phyloP scores from a whole-genome alignment of 1,140 invertebrate species.

The Ephestia elutella region DNA sequence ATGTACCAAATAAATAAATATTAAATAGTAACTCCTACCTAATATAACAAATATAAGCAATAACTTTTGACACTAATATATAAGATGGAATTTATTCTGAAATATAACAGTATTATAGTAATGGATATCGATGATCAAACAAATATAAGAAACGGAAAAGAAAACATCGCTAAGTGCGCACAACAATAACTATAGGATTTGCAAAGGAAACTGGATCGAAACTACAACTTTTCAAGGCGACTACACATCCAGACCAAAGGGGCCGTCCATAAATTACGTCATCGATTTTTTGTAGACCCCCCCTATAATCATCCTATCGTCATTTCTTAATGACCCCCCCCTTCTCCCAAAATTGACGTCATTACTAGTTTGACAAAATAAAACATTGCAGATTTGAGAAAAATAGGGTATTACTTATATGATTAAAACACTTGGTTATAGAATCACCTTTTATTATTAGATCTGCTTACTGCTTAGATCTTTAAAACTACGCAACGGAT shows the following conservation, averaged over 20 bases:
- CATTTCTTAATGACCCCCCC: too few relatives aligned
- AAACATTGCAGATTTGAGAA: too few relatives aligned
- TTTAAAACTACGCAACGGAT: too few relatives aligned
- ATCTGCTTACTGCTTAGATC: too few relatives aligned
- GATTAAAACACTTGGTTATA: too few relatives aligned
- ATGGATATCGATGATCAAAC: constrained; percentile 1
- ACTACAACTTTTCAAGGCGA: neutral
- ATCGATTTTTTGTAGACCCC: too few relatives aligned
- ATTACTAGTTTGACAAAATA: too few relatives aligned
- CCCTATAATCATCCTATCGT: too few relatives aligned
- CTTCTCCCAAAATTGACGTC: too few relatives aligned
- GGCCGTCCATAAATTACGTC: too few relatives aligned
- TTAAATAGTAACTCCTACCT: neutral
- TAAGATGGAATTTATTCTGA: neutral
- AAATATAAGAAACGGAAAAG: neutral
- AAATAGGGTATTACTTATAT: too few relatives aligned
- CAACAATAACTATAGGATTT: neutral
- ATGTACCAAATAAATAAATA: neutral
- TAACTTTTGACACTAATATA: neutral
- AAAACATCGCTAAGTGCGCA: neutral
- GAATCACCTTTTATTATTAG: too few relatives aligned
- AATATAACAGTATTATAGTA: neutral
- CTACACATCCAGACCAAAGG: neutral
- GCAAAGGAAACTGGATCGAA: neutral
- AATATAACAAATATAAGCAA: neutral